phyloP scores from a whole-genome alignment of 1,140 invertebrate genomes.

The Tachypleus tridentatus region DNA sequence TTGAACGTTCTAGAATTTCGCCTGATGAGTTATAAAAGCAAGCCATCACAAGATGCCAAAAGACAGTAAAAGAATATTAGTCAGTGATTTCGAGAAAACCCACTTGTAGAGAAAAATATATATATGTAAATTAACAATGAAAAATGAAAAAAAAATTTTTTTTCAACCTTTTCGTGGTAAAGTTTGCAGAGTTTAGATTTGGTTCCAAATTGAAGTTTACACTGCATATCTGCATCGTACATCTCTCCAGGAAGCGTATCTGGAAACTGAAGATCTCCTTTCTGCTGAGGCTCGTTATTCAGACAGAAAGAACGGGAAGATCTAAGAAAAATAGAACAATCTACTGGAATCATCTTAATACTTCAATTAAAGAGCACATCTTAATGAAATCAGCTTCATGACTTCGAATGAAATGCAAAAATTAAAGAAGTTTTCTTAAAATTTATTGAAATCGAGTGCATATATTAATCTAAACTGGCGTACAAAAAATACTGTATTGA shows the following conservation, averaged over 20 bases:
- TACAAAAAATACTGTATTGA: no score
- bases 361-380: no score
- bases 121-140: background rate
- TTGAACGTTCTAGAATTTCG: no score
- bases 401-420: no score
- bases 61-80: no score
- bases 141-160: conserved; percentile 7
- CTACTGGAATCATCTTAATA: background rate
- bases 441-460: no score
- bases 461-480: no score
- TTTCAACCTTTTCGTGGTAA: conserved; percentile 33
- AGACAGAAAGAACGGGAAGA: conserved; percentile 30
- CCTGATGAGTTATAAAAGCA: no score
- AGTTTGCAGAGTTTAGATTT: conserved; percentile 55
- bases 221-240: conserved; percentile 77
- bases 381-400: no score
- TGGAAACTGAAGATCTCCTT: conserved; percentile 27
- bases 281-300: conserved; percentile 23
- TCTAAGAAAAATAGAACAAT: conserved; percentile 19
- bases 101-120: background rate
- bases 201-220: conserved; percentile 65
- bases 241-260: conserved; percentile 47
- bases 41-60: no score
- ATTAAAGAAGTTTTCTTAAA: no score
- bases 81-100: background rate